Conservation (phyloP, 2,113 vertebrate genomes). For the Penelope pileata region DNA sequence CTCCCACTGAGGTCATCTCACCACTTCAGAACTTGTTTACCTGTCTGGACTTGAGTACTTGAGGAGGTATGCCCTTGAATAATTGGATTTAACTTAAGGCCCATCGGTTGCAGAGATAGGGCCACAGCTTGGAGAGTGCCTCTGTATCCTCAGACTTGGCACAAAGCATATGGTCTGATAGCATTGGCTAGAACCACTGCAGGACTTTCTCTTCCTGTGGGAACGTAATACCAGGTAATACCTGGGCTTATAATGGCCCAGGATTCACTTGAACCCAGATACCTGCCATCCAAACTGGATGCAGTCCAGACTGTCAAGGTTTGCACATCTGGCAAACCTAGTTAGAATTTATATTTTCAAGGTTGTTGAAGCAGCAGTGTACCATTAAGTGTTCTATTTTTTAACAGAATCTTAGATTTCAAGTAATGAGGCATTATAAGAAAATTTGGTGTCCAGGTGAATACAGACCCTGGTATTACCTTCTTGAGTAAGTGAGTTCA, state of each 20-base stretch:
- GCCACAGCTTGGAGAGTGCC: neutral
- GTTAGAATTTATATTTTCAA: conserved; percentile 20
- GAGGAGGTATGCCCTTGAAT: neutral
- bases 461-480: neutral
- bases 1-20: neutral
- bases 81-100: neutral
- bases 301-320: conserved; percentile 16
- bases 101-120: neutral
- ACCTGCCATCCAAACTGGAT: conserved; percentile 29
- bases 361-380: neutral
- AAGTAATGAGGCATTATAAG: neutral
- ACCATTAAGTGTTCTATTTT: conserved; percentile 10
- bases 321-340: conserved; percentile 27
- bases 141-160: neutral
- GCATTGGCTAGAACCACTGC: neutral
- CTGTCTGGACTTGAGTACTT: neutral
- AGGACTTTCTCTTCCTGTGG: neutral
- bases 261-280: neutral
- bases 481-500: neutral
- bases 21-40: neutral
- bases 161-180: neutral
- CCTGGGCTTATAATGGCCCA: conserved; percentile 3
- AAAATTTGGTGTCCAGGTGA: neutral
- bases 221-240: neutral
- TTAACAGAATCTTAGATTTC: neutral